A percentile compares a stretch with the other conserved stretches of the same genome.
Conservation (phyloP, 2,797 vertebrate species). For the Galago senegalensis region DNA sequence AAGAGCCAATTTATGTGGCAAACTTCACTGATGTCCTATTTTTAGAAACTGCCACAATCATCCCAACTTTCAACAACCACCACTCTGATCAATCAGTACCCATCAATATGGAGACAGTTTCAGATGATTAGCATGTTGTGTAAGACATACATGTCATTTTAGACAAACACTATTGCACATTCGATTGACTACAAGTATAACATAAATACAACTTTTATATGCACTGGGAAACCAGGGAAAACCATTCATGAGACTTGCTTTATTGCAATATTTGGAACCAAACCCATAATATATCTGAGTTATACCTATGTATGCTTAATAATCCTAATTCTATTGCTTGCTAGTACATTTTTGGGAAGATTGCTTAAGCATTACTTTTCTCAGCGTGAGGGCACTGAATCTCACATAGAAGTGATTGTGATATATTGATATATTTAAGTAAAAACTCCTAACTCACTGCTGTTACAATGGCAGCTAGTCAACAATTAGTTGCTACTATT, state of each 20-base stretch:
- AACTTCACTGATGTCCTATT: not conserved
- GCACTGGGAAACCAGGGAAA: not conserved
- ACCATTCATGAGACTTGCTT: not conserved
- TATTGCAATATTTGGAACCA: not conserved
- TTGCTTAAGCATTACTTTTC: not conserved
- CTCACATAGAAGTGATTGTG: not conserved
- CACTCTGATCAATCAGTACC: not conserved
- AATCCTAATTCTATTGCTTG: conserved; percentile 1
- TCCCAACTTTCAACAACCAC: not conserved
- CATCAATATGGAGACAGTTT: not conserved
- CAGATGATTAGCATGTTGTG: not conserved
- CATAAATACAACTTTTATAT: not conserved
- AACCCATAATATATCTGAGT: not conserved
- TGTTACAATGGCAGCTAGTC: conserved; percentile 22
- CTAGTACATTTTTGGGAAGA: not conserved
- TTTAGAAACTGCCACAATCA: not conserved
- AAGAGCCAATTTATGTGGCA: not conserved
- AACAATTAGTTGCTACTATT: not conserved
- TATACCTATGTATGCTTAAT: not conserved
- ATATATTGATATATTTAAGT: conserved; percentile 13
- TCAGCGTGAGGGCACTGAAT: not conserved
- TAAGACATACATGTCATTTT: not conserved
- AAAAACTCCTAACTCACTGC: not conserved
- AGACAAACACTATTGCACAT: not conserved
- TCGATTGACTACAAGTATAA: not conserved